Percentiles rank a stretch among this genome's conserved stretches.
Evolutionary conservation across 2,113 vertebrate genomes (phyloP).

Genomic region (Macquaria australasica): DNA sequence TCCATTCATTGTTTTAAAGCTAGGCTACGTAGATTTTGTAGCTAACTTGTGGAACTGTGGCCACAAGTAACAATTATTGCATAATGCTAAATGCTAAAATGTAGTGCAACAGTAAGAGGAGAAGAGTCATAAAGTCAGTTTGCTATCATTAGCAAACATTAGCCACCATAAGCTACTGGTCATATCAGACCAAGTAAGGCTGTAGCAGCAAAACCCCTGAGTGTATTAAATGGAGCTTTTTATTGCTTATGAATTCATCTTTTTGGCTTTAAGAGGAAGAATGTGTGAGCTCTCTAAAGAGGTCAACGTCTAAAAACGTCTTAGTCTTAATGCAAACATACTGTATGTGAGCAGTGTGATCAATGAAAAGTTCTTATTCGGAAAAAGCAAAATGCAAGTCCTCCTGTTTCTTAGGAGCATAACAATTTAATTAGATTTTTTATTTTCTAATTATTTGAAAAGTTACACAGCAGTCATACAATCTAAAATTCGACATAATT

Average conservation of each 20-base stretch:
- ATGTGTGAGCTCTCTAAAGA: too few relatives aligned
- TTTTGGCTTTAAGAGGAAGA: neutral
- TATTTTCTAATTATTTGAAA: neutral
- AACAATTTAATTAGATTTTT: neutral
- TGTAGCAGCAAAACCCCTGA: neutral
- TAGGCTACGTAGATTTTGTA: neutral
- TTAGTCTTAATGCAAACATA: neutral
- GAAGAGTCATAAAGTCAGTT: neutral
- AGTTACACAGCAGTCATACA: neutral
- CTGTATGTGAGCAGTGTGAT: too few relatives aligned
- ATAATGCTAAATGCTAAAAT: neutral
- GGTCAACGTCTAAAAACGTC: too few relatives aligned
- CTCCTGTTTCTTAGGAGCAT: too few relatives aligned
- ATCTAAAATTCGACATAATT: neutral
- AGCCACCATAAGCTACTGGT: neutral
- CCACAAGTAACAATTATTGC: conserved; percentile 18
- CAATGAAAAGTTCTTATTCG: too few relatives aligned
- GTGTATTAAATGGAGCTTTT: neutral
- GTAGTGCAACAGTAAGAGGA: neutral
- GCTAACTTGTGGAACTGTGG: too few relatives aligned
- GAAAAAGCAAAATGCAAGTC: too few relatives aligned
- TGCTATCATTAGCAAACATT: neutral
- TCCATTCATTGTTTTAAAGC: conserved; percentile 8
- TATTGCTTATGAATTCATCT: neutral
- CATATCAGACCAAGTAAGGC: neutral